phyloP scores from a whole-genome alignment of 2,888 invertebrate species.

The Drosophila monieri region DNA sequence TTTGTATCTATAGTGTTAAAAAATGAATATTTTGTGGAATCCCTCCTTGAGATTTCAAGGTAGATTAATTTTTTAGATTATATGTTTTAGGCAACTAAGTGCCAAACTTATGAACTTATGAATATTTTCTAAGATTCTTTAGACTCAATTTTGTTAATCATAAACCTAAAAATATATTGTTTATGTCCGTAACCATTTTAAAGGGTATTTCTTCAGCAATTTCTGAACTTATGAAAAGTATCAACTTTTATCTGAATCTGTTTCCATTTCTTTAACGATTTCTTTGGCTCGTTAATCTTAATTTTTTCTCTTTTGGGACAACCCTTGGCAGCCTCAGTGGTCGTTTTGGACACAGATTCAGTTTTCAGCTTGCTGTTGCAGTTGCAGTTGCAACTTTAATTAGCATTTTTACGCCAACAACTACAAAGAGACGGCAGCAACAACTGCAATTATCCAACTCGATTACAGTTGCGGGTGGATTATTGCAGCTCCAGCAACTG shows the following conservation, averaged over 20 bases:
- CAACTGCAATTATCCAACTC: constrained; percentile 67
- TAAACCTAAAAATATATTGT: too few species aligned
- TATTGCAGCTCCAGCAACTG: constrained; percentile 25
- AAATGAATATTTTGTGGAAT: too few species aligned
- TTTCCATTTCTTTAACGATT: constrained; percentile 71
- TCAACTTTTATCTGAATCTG: constrained; percentile 21
- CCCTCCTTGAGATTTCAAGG: too few species aligned
- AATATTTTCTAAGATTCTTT: background rate
- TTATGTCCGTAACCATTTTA: too few species aligned
- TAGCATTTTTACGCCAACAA: constrained; percentile 74
- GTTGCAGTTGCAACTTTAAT: constrained; percentile 63
- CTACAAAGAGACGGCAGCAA: constrained; percentile 17
- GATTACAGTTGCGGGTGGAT: constrained; percentile 65
- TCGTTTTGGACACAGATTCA: constrained; percentile 3
- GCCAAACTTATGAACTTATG: background rate
- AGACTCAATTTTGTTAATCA: too few species aligned
- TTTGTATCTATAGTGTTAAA: too few species aligned
- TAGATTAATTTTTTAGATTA: too few species aligned
- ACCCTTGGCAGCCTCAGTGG: constrained; percentile 52
- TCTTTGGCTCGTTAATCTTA: constrained; percentile 76
- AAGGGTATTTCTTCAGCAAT: constrained; percentile 10
- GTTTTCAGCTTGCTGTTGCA: constrained; percentile 6
- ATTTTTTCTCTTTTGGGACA: constrained; percentile 51
- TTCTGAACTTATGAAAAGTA: constrained; percentile 2
- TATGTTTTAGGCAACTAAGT: too few species aligned